These are phyloP conservation scores for Benitochromis conjunctus DNA, from an alignment of 2,113 vertebrate species.

Conservation along the genomic window DNA sequence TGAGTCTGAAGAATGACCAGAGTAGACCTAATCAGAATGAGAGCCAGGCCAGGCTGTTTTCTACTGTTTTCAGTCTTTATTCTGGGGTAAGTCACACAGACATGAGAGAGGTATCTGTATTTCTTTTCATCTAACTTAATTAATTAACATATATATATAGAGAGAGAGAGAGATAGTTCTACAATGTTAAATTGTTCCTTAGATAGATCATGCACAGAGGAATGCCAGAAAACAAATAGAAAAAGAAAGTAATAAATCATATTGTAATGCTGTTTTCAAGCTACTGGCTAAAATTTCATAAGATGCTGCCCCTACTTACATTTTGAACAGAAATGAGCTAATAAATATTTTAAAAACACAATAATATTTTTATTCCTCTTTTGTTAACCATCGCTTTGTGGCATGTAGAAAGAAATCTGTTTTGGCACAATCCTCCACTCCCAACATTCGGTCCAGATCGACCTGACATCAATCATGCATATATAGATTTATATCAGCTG, in stretches of 20 bases:
- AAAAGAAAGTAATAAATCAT: neutral
- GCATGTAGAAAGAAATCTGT: neutral
- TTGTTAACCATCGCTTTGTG: neutral
- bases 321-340: neutral
- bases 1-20: neutral
- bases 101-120: neutral
- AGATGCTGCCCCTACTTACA: neutral
- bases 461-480: neutral
- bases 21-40: neutral
- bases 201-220: neutral
- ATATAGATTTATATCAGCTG: conserved; percentile 15
- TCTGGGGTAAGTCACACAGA: neutral
- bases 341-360: neutral
- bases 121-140: neutral
- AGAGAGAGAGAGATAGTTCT: neutral
- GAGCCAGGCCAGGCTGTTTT: neutral
- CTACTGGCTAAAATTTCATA: neutral
- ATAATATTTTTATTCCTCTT: neutral
- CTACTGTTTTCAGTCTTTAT: neutral
- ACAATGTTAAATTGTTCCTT: neutral
- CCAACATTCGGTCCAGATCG: neutral
- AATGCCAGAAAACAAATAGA: neutral
- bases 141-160: neutral
- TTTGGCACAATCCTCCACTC: neutral
- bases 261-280: neutral